Percentiles rank a stretch among this genome's conserved stretches.
Evolutionary conservation across 1,140 invertebrate species (phyloP).

Genomic region (Brachionus rubens): DNA sequence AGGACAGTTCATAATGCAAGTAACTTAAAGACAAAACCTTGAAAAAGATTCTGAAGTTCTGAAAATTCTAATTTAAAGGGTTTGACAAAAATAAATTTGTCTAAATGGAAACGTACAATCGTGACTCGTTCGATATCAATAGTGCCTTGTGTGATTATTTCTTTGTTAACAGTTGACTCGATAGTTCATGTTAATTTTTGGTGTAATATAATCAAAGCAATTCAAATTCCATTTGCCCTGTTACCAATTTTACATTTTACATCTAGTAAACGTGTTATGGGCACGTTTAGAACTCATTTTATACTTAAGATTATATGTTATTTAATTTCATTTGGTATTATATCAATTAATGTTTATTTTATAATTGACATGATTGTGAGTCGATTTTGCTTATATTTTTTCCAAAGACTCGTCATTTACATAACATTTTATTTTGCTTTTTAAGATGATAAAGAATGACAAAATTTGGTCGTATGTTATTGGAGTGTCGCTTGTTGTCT

Average conservation of each 20-base stretch:
- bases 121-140: slow-evolving; percentile 24
- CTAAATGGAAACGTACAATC: slow-evolving; percentile 77
- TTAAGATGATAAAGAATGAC: slow-evolving; percentile 24
- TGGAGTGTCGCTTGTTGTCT: slow-evolving; percentile 17
- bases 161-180: slow-evolving; percentile 68
- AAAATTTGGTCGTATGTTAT: slow-evolving; percentile 30
- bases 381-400: background rate
- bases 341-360: slow-evolving; percentile 19
- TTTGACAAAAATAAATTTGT: slow-evolving; percentile 82
- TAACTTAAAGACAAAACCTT: slow-evolving; percentile 49
- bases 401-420: background rate
- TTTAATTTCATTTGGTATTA: slow-evolving; percentile 35
- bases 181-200: slow-evolving; percentile 80
- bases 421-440: slow-evolving; percentile 8
- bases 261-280: slow-evolving; percentile 75
- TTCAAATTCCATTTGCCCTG: slow-evolving; percentile 70
- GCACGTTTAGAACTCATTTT: slow-evolving; percentile 52
- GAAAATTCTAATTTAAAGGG: slow-evolving; percentile 63
- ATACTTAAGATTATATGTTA: slow-evolving; percentile 1
- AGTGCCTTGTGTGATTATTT: slow-evolving; percentile 30
- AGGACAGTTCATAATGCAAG: slow-evolving; percentile 67
- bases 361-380: slow-evolving; percentile 13
- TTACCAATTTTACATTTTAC: slow-evolving; percentile 84
- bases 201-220: slow-evolving; percentile 82
- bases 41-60: slow-evolving; percentile 11